Conservation (phyloP, 2,113 vertebrate species). For the Pteruthius melanotis region DNA sequence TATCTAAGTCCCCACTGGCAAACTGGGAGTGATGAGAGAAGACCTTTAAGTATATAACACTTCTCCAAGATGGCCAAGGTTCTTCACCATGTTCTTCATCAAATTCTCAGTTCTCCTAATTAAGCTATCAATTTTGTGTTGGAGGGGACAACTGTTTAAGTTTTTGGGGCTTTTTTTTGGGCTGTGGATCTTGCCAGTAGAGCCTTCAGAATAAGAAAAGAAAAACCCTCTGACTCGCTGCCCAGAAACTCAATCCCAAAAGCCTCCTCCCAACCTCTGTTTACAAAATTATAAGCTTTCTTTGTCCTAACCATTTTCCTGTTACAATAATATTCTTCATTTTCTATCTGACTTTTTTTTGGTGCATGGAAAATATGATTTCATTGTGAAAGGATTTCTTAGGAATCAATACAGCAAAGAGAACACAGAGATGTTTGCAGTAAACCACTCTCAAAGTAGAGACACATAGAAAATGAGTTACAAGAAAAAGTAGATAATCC, state of each 20-base stretch:
- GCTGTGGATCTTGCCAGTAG: slow-evolving; percentile 22
- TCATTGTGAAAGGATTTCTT: slow-evolving; percentile 69
- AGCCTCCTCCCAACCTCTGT: slow-evolving; percentile 71
- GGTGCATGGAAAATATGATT: slow-evolving; percentile 73
- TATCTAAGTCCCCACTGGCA: background rate
- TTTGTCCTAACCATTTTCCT: slow-evolving; percentile 71
- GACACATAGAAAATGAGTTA: slow-evolving; percentile 41
- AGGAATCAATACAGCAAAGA: slow-evolving; percentile 62
- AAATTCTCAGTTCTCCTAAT: slow-evolving; percentile 21
- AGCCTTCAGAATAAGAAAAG: slow-evolving; percentile 57
- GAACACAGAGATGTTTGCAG: slow-evolving; percentile 52
- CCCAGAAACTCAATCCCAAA: slow-evolving; percentile 56
- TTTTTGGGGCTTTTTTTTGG: slow-evolving; percentile 11
- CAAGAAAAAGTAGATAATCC: slow-evolving; percentile 61
- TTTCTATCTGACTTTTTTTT: slow-evolving; percentile 48
- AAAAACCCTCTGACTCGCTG: slow-evolving; percentile 56
- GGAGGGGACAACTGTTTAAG: slow-evolving; percentile 30
- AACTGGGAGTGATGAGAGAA: background rate
- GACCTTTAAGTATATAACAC: background rate
- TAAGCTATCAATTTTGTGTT: background rate
- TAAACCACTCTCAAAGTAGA: slow-evolving; percentile 53
- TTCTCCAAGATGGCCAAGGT: background rate
- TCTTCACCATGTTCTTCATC: background rate
- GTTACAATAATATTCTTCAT: slow-evolving; percentile 70
- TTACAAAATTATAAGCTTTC: slow-evolving; percentile 79